phyloP scores from a whole-genome alignment of 2,113 vertebrate genomes.

The Stigmatopora argus region DNA sequence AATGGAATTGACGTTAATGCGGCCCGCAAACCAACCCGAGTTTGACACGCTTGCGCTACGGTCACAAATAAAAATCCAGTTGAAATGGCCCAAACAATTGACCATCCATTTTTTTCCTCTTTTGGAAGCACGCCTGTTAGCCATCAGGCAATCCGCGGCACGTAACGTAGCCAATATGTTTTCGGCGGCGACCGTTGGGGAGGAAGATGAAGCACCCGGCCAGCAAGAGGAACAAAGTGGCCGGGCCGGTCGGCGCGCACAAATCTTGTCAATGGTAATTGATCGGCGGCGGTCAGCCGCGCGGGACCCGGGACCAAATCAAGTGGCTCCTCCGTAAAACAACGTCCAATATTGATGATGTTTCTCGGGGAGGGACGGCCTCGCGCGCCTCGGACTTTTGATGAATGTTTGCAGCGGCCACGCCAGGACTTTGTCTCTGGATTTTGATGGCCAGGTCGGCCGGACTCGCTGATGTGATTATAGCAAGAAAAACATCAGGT shows the following conservation, averaged over 20 bases:
- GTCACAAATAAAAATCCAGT: too few species aligned
- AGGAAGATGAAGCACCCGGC: constrained; percentile 55
- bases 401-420: constrained; percentile 74
- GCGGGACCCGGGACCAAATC: constrained; percentile 70
- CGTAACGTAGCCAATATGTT: constrained; percentile 38
- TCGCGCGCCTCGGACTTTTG: constrained; percentile 66
- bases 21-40: too few species aligned
- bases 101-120: too few species aligned
- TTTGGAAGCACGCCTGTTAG: constrained; percentile 1
- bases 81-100: too few species aligned
- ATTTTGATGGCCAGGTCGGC: not conserved
- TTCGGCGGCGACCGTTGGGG: constrained; percentile 40
- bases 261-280: constrained; percentile 72
- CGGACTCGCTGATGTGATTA: not conserved
- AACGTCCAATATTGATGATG: constrained; percentile 79
- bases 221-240: constrained; percentile 61
- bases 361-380: constrained; percentile 73
- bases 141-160: constrained; percentile 10
- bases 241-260: constrained; percentile 61
- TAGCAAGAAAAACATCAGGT: not conserved
- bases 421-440: constrained; percentile 3
- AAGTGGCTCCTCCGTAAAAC: constrained; percentile 76
- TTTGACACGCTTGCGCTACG: too few species aligned
- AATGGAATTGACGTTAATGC: too few species aligned
- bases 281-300: constrained; percentile 70